phyloP scores from a whole-genome alignment of 2,888 invertebrate species.

The Cynaeus angustus region DNA sequence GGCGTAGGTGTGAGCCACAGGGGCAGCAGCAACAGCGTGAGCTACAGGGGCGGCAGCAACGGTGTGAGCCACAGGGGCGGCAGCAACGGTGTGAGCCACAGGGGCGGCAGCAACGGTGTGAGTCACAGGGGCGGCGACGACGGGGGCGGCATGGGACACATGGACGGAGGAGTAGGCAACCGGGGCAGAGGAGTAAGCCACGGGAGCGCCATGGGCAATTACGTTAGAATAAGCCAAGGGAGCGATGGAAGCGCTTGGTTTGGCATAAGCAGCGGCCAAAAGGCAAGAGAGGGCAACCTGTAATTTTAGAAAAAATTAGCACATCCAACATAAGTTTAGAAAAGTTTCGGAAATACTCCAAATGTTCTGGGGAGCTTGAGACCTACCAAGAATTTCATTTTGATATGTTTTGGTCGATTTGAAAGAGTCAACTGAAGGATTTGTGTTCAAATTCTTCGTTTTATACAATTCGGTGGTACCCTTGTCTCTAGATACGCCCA shows the following conservation, averaged over 20 bases:
- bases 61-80: slow-evolving; percentile 69
- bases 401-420: slow-evolving; percentile 55
- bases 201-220: slow-evolving; percentile 67
- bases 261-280: slow-evolving; percentile 66
- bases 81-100: slow-evolving; percentile 60
- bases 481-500: slow-evolving; percentile 32
- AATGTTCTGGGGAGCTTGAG: too few species aligned
- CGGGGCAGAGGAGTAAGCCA: slow-evolving; percentile 55
- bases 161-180: slow-evolving; percentile 35
- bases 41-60: slow-evolving; percentile 58
- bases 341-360: too few species aligned
- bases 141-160: slow-evolving; percentile 28
- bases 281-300: slow-evolving; percentile 77
- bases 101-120: slow-evolving; percentile 67
- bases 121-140: slow-evolving; percentile 67
- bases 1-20: slow-evolving; percentile 66
- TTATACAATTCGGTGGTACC: slow-evolving; percentile 37
- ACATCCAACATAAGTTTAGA: not conserved
- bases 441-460: slow-evolving; percentile 24
- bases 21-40: slow-evolving; percentile 28
- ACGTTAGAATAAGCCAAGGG: slow-evolving; percentile 73
- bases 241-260: slow-evolving; percentile 61
- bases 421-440: slow-evolving; percentile 53
- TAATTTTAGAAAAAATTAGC: slow-evolving; percentile 51
- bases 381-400: slow-evolving; percentile 67